phyloP scores from a whole-genome alignment of 2,797 vertebrate species.

The Melanotaenia parkinsoni region DNA sequence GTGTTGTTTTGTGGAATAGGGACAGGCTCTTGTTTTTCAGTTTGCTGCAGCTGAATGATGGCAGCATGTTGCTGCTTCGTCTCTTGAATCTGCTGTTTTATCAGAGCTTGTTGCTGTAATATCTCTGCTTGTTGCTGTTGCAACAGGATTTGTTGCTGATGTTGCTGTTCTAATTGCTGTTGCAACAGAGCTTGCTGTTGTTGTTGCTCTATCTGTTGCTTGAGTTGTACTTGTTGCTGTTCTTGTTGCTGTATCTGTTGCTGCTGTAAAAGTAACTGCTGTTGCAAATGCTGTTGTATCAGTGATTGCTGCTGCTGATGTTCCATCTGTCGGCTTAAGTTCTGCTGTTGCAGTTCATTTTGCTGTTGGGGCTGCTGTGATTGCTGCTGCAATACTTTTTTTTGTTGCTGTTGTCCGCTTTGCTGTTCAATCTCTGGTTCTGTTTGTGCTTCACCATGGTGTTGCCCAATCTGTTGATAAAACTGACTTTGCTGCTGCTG shows the following conservation, averaged over 20 bases:
- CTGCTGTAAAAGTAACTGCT: slow-evolving; percentile 72
- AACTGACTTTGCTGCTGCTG: slow-evolving; percentile 63
- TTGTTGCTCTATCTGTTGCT: slow-evolving; percentile 73
- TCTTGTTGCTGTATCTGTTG: slow-evolving; percentile 74
- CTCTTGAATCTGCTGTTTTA: slow-evolving; percentile 75
- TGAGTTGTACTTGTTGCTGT: slow-evolving; percentile 68
- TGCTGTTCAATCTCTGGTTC: slow-evolving; percentile 63
- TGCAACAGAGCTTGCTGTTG: slow-evolving; percentile 77
- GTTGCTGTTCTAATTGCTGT: slow-evolving; percentile 74
- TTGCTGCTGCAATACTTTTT: slow-evolving; percentile 67
- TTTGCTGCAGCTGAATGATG: slow-evolving; percentile 65
- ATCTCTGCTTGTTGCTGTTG: slow-evolving; percentile 77
- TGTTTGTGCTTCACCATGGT: slow-evolving; percentile 63
- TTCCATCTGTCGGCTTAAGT: slow-evolving; percentile 65
- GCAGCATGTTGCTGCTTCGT: slow-evolving; percentile 70
- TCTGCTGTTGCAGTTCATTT: slow-evolving; percentile 70
- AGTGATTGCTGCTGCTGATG: slow-evolving; percentile 77
- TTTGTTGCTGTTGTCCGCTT: slow-evolving; percentile 66
- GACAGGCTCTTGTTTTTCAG: slow-evolving; percentile 68
- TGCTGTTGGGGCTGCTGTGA: slow-evolving; percentile 68
- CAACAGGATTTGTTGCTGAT: slow-evolving; percentile 68
- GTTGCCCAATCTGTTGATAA: slow-evolving; percentile 65
- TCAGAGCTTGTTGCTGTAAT: slow-evolving; percentile 70
- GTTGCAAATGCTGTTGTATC: slow-evolving; percentile 73
- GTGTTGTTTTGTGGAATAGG: slow-evolving; percentile 60